These are phyloP conservation scores for Rhamphomyia laevipes DNA, from an alignment of 2,888 invertebrate species.

Conservation along the genomic window DNA sequence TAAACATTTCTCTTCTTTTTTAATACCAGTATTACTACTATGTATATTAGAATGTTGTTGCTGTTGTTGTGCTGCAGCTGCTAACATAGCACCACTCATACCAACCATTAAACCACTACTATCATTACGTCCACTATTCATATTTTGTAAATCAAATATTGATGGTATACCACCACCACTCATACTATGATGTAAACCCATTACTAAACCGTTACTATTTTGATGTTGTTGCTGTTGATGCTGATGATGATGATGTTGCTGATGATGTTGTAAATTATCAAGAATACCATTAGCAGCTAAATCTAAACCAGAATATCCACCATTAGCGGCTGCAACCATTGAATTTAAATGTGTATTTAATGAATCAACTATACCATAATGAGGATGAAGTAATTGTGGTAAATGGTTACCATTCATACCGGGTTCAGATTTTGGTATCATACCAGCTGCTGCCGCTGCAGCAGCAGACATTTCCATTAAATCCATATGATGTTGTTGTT, in stretches of 20 bases:
- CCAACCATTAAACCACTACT: constrained; percentile 23
- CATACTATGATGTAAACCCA: constrained; percentile 19
- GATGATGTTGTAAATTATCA: constrained; percentile 26
- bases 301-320: constrained; percentile 17
- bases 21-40: constrained; percentile 28
- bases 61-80: constrained; percentile 18
- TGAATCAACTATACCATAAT: constrained; percentile 27
- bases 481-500: constrained; percentile 41
- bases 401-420: constrained; percentile 34
- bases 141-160: constrained; percentile 26
- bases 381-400: constrained; percentile 23
- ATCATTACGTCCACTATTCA: constrained; percentile 18
- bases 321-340: constrained; percentile 22
- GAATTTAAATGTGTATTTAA: constrained; percentile 21
- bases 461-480: constrained; percentile 35
- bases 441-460: constrained; percentile 20
- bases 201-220: constrained; percentile 27
- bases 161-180: constrained; percentile 18
- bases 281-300: constrained; percentile 16
- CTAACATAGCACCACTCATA: constrained; percentile 14
- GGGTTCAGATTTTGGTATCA: constrained; percentile 15
- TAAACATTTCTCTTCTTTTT: constrained; percentile 31
- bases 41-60: constrained; percentile 28
- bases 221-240: constrained; percentile 19
- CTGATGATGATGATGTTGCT: constrained; percentile 29